Conservation (phyloP, 1,140 invertebrate genomes). For the Drosophila elegans region DNA sequence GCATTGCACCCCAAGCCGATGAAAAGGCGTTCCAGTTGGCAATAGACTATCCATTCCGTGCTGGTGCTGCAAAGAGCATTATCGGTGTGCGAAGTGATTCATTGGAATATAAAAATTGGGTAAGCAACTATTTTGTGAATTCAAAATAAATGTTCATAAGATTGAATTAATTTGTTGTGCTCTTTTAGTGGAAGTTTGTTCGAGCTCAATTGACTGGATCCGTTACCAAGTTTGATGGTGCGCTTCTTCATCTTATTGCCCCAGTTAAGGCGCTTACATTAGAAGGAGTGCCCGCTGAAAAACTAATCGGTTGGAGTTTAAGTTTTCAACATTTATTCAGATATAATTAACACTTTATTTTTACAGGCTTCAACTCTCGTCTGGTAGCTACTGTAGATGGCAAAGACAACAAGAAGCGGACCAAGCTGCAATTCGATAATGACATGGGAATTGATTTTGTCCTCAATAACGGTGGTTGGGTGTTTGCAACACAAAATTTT, state of each 20-base stretch:
- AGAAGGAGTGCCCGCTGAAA: constrained; percentile 68
- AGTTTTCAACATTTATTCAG: too few species aligned
- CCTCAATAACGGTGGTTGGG: constrained; percentile 75
- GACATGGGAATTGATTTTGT: constrained; percentile 87
- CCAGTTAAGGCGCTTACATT: constrained; percentile 74
- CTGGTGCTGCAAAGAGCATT: constrained; percentile 87
- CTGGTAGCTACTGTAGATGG: constrained; percentile 86
- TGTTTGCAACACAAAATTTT: constrained; percentile 77
- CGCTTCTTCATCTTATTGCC: constrained; percentile 69
- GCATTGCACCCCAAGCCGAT: constrained; percentile 74
- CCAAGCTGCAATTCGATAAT: constrained; percentile 85
- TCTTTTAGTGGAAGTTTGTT: constrained; percentile 64
- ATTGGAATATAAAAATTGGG: constrained; percentile 73
- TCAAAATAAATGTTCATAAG: not conserved
- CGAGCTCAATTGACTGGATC: constrained; percentile 62
- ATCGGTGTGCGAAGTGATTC: constrained; percentile 85
- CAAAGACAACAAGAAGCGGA: constrained; percentile 87
- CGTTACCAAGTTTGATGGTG: constrained; percentile 67
- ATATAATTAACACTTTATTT: not conserved
- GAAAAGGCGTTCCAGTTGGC: constrained; percentile 86
- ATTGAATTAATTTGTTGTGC: not conserved
- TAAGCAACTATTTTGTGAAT: constrained; percentile 30
- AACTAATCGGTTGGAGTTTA: constrained; percentile 65
- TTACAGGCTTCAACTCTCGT: constrained; percentile 85
- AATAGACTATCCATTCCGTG: constrained; percentile 87